Percentiles rank a stretch among this genome's conserved stretches.
Evolutionary conservation across 2,113 vertebrate genomes (phyloP).

Genomic region (Cebus imitator): DNA sequence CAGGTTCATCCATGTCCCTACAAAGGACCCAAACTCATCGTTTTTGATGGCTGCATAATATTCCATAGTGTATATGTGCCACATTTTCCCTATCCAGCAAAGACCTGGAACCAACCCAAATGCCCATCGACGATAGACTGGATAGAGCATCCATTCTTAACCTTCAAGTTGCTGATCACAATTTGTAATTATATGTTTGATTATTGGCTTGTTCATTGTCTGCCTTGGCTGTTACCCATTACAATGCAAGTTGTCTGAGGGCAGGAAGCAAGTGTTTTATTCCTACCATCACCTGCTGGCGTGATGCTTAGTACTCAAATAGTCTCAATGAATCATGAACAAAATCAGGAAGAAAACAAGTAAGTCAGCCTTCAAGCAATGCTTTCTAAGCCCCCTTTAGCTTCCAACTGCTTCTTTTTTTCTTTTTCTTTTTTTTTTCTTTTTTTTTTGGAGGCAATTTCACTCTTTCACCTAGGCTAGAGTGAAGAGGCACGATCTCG

Average conservation of each 20-base stretch:
- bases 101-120: too few species aligned
- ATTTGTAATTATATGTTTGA: not conserved
- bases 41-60: too few species aligned
- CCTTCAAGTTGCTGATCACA: not conserved
- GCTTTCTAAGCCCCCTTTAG: not conserved
- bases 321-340: not conserved
- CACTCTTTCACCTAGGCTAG: too few species aligned
- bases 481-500: too few species aligned
- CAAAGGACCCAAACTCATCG: too few species aligned
- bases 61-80: too few species aligned
- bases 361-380: not conserved
- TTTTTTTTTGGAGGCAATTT: too few species aligned
- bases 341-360: not conserved
- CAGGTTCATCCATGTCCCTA: too few species aligned
- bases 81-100: too few species aligned
- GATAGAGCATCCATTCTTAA: not conserved
- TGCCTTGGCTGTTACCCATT: not conserved
- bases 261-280: not conserved
- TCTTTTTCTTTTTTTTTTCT: too few species aligned
- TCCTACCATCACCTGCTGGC: not conserved
- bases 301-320: not conserved
- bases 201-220: not conserved
- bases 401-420: too few species aligned
- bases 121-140: too few species aligned
- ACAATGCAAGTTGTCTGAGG: not conserved